A percentile compares a stretch with the other conserved stretches of the same genome.
Evolutionary conservation across 2,797 vertebrate genomes (phyloP).

Genomic region (Notolepis coatsorum): DNA sequence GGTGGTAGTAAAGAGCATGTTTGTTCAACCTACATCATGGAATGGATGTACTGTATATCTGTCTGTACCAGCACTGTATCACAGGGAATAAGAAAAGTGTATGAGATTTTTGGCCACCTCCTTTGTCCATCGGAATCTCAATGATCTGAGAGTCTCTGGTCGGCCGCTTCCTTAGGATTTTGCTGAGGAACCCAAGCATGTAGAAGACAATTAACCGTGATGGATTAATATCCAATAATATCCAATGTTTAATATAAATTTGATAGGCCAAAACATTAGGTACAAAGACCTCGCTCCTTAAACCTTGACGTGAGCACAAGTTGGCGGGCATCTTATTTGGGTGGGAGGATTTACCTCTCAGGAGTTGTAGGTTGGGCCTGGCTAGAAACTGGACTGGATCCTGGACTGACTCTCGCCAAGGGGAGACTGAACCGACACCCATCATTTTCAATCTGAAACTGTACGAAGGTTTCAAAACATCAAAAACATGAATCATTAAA

Average conservation of each 20-base stretch:
- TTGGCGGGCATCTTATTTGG: neutral
- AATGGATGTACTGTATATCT: neutral
- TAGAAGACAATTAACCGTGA: slow-evolving; percentile 20
- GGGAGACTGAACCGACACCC: slow-evolving; percentile 69
- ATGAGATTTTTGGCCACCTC: slow-evolving; percentile 41
- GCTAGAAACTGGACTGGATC: slow-evolving; percentile 6
- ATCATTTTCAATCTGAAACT: slow-evolving; percentile 60
- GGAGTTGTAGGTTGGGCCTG: slow-evolving; percentile 65
- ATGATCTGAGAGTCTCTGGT: slow-evolving; percentile 61
- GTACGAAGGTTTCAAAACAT: neutral
- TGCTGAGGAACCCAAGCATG: slow-evolving; percentile 73
- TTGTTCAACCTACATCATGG: neutral
- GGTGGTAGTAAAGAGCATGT: slow-evolving; percentile 4
- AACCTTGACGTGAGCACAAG: neutral
- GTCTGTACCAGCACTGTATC: neutral
- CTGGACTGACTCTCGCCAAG: slow-evolving; percentile 63
- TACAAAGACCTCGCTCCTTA: no score
- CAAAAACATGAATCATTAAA: neutral
- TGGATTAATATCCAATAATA: neutral
- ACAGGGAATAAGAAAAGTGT: neutral
- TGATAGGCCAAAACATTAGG: neutral
- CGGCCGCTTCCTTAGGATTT: slow-evolving; percentile 67
- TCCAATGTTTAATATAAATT: neutral
- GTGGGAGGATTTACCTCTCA: slow-evolving; percentile 62
- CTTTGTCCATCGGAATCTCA: slow-evolving; percentile 67